phyloP scores from a whole-genome alignment of 2,888 invertebrate genomes.

The Polymixis flavicincta region DNA sequence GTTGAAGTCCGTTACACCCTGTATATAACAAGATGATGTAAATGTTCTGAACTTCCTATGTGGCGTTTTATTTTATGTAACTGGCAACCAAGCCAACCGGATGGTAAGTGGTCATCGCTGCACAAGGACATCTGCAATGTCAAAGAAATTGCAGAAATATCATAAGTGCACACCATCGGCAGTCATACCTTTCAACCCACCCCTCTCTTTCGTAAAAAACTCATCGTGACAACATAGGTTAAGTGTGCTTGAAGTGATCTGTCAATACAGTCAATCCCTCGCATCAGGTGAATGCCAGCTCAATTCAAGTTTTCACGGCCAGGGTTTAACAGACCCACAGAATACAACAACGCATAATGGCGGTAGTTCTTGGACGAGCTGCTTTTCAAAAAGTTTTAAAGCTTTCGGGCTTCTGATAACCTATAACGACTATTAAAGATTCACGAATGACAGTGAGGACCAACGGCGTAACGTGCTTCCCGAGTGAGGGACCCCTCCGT shows the following conservation, averaged over 20 bases:
- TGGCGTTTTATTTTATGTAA: constrained; percentile 8
- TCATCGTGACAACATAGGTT: no score
- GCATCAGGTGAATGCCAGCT: no score
- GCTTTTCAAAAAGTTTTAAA: background rate
- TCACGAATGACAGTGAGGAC: no score
- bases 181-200: no score
- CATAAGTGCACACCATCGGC: no score
- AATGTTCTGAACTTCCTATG: background rate
- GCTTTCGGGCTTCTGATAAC: no score
- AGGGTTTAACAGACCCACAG: background rate
- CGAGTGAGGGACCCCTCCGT: no score
- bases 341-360: background rate
- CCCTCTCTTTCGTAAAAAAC: background rate
- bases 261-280: no score
- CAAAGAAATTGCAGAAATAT: background rate
- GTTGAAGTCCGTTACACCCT: background rate
- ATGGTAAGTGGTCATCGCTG: background rate
- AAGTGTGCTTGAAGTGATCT: no score
- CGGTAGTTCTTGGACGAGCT: background rate
- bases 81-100: background rate
- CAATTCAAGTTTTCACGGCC: no score
- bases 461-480: no score
- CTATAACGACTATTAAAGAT: no score
- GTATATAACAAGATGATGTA: background rate
- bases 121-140: background rate